Conservation (phyloP, 2,797 vertebrate species). For the Anableps anableps region DNA sequence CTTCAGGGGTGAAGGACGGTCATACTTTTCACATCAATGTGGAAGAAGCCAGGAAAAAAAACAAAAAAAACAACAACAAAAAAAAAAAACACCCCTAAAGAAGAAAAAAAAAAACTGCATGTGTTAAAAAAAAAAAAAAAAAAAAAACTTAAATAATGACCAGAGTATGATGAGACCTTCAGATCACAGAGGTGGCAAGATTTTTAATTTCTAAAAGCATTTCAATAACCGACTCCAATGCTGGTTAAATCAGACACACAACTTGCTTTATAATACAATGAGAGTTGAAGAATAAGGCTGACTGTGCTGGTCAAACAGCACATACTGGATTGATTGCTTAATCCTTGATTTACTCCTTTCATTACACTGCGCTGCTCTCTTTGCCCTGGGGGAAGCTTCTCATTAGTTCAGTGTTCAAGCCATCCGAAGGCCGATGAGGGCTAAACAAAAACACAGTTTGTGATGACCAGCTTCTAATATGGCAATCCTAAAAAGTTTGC, state of each 20-base stretch:
- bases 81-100: too few relatives aligned
- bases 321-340: slow-evolving; percentile 6
- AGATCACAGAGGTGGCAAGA: not conserved
- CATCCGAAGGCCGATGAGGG: not conserved
- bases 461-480: not conserved
- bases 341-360: slow-evolving; percentile 17
- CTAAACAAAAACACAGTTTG: not conserved
- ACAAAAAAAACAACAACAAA: slow-evolving; percentile 14
- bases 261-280: not conserved
- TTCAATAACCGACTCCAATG: not conserved
- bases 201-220: not conserved
- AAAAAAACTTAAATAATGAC: not conserved
- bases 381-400: slow-evolving; percentile 13
- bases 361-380: slow-evolving; percentile 10
- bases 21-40: slow-evolving; percentile 31
- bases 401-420: slow-evolving; percentile 1
- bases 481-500: not conserved
- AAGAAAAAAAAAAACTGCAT: slow-evolving; percentile 13
- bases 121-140: slow-evolving; percentile 5
- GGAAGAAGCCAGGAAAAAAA: slow-evolving; percentile 7
- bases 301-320: slow-evolving; percentile 1
- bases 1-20: slow-evolving; percentile 32
- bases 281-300: not conserved
- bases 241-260: not conserved
- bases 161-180: not conserved